Conservation (phyloP, 1,140 invertebrate genomes). For the Lithobius niger region DNA sequence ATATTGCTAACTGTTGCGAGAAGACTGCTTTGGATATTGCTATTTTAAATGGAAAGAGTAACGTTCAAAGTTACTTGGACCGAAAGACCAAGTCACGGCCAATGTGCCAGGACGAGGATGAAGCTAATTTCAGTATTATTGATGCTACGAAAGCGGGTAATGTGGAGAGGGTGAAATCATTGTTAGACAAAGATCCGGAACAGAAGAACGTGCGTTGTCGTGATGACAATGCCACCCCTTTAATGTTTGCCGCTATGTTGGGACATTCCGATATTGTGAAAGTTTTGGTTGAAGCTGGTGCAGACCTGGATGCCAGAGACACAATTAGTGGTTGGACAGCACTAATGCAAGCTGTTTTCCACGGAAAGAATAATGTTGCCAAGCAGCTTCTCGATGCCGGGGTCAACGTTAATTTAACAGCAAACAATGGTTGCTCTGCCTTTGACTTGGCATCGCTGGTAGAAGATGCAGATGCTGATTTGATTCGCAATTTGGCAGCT, state of each 20-base stretch:
- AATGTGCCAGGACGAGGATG: background rate
- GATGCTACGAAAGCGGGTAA: too few relatives aligned
- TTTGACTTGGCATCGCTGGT: conserved; percentile 34
- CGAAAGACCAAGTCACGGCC: conserved; percentile 24
- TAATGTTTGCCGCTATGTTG: conserved; percentile 34
- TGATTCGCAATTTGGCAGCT: background rate
- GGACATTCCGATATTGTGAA: conserved; percentile 31
- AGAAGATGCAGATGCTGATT: conserved; percentile 1
- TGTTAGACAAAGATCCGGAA: conserved; percentile 1
- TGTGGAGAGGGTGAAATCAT: background rate
- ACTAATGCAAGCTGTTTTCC: conserved; percentile 36
- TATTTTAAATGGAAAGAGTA: conserved; percentile 22
- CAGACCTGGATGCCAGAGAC: conserved; percentile 33
- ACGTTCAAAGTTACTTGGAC: conserved; percentile 29
- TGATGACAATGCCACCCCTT: conserved; percentile 32
- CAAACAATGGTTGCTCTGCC: conserved; percentile 34
- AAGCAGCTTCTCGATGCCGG: conserved; percentile 31
- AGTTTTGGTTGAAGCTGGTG: conserved; percentile 27
- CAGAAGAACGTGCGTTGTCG: conserved; percentile 13
- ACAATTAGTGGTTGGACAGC: conserved; percentile 35
- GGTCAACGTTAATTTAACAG: conserved; percentile 30
- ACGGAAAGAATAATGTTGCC: conserved; percentile 33
- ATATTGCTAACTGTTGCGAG: conserved; percentile 24
- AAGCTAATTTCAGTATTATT: background rate
- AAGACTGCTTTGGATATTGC: conserved; percentile 33